phyloP scores from a whole-genome alignment of 2,888 invertebrate genomes.

The Acrobeloides nanus region DNA sequence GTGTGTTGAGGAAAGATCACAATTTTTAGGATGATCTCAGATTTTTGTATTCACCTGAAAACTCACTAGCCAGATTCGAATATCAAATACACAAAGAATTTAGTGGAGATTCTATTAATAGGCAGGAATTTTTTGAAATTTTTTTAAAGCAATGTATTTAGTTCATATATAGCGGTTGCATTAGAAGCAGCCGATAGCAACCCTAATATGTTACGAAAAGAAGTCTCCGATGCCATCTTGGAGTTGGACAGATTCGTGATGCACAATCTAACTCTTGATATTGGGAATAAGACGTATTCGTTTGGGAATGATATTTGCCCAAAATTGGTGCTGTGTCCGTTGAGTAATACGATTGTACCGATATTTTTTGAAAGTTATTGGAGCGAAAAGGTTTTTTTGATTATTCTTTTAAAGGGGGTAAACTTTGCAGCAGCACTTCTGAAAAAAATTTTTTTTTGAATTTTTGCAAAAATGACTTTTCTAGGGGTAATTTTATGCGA shows the following conservation, averaged over 20 bases:
- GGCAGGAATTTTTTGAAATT: slow-evolving; percentile 17
- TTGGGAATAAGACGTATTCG: slow-evolving; percentile 18
- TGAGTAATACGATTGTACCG: slow-evolving; percentile 42
- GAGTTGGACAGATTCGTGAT: slow-evolving; percentile 41
- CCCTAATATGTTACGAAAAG: slow-evolving; percentile 35
- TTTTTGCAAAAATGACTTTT: no score
- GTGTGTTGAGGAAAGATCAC: neutral
- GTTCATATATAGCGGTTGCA: slow-evolving; percentile 48
- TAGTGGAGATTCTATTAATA: slow-evolving; percentile 49
- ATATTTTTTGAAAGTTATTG: slow-evolving; percentile 49
- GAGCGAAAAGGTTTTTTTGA: slow-evolving; percentile 37
- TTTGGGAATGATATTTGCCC: slow-evolving; percentile 49
- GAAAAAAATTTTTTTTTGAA: no score
- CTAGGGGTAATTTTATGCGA: no score
- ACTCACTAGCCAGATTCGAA: slow-evolving; percentile 47
- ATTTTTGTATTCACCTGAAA: slow-evolving; percentile 50
- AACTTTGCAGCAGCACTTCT: no score
- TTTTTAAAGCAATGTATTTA: slow-evolving; percentile 17
- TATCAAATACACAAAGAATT: slow-evolving; percentile 50
- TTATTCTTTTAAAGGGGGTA: neutral
- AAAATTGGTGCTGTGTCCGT: slow-evolving; percentile 36
- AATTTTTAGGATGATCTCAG: slow-evolving; percentile 48
- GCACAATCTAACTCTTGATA: slow-evolving; percentile 45
- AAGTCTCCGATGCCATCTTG: slow-evolving; percentile 26
- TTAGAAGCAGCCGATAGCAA: slow-evolving; percentile 34